Conservation (phyloP, 2,797 vertebrate species). For the Gadopsis marmoratus region DNA sequence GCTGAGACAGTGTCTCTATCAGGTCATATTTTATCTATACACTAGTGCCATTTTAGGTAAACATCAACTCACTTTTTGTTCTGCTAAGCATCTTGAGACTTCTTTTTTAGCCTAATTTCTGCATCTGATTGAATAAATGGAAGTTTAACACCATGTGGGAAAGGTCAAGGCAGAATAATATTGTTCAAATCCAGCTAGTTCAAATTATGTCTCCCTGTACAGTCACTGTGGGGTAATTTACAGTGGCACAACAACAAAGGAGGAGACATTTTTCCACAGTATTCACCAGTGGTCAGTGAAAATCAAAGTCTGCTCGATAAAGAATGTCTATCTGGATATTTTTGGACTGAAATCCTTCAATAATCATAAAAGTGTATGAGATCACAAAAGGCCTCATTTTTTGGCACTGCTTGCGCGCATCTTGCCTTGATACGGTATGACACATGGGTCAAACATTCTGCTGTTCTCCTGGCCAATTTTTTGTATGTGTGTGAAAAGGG, state of each 20-base stretch:
- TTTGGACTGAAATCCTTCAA: constrained; percentile 39
- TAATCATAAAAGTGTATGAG: constrained; percentile 53
- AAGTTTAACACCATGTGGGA: not conserved
- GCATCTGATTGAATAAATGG: not conserved
- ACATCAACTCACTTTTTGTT: constrained; percentile 12
- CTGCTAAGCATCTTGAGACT: not conserved
- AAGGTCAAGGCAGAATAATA: constrained; percentile 29
- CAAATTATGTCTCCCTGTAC: constrained; percentile 8
- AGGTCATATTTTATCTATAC: not conserved
- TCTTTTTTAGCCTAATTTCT: constrained; percentile 8
- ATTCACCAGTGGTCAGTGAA: constrained; percentile 26
- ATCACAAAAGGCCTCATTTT: constrained; percentile 49
- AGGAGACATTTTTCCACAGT: constrained; percentile 7
- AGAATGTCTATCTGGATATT: constrained; percentile 42
- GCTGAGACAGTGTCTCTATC: constrained; percentile 6
- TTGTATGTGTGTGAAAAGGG: constrained; percentile 21
- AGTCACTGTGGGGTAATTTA: constrained; percentile 17
- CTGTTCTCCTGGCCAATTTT: constrained; percentile 23
- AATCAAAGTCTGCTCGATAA: constrained; percentile 49
- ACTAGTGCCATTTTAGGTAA: constrained; percentile 6
- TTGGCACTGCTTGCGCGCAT: constrained; percentile 49
- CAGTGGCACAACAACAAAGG: constrained; percentile 34
- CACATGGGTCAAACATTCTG: constrained; percentile 54
- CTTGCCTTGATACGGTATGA: constrained; percentile 40
- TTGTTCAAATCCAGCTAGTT: constrained; percentile 12